Conservation (phyloP, 2,888 invertebrate species). For the Xestia ashworthii region DNA sequence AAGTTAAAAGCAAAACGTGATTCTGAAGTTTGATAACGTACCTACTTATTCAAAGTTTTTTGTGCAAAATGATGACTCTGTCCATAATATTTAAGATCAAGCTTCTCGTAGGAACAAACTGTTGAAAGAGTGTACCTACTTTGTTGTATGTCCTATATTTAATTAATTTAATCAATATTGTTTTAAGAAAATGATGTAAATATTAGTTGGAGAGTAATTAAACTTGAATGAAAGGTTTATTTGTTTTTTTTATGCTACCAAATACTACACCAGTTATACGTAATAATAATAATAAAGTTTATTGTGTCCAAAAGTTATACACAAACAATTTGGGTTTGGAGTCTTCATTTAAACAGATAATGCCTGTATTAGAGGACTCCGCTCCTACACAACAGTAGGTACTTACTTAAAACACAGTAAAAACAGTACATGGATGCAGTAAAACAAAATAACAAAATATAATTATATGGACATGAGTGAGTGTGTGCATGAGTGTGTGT, state of each 20-base stretch:
- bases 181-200: slow-evolving; percentile 62
- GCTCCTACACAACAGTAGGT: no score
- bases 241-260: neutral
- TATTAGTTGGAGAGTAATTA: slow-evolving; percentile 67
- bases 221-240: slow-evolving; percentile 39
- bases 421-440: no score
- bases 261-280: neutral
- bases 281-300: no score
- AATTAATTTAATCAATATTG: slow-evolving; percentile 57
- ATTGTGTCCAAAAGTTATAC: no score
- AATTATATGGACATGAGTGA: no score
- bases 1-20: slow-evolving; percentile 2
- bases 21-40: neutral
- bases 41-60: neutral
- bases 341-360: no score
- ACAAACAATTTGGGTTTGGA: no score
- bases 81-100: slow-evolving; percentile 28
- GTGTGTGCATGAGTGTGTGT: no score
- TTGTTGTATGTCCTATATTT: slow-evolving; percentile 41
- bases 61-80: slow-evolving; percentile 16
- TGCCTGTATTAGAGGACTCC: no score
- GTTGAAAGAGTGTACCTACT: slow-evolving; percentile 26
- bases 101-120: slow-evolving; percentile 36
- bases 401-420: no score
- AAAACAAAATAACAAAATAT: no score